Conservation (phyloP, 2,888 invertebrate genomes). For the Pinctada fucata region DNA sequence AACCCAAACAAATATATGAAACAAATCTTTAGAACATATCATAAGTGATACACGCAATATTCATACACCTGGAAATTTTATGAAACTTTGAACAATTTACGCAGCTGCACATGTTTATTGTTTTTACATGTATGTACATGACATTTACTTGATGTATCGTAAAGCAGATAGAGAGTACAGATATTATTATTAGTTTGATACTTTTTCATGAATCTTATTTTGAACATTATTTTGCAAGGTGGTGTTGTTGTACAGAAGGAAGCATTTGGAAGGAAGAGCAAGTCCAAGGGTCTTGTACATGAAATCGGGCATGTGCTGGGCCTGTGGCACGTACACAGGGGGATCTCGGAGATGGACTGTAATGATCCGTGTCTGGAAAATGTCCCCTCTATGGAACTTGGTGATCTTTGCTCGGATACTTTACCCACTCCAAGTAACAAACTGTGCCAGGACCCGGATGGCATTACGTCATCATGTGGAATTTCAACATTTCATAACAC, state of each 20-base stretch:
- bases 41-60: no score
- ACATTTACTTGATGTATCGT: no score
- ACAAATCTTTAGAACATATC: no score
- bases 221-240: constrained; percentile 49
- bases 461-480: constrained; percentile 52
- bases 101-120: no score
- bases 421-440: constrained; percentile 67
- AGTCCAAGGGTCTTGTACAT: constrained; percentile 68
- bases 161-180: no score
- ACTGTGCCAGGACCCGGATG: constrained; percentile 64
- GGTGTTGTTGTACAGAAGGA: constrained; percentile 69
- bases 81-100: no score
- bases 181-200: no score
- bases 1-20: no score
- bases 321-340: constrained; percentile 75
- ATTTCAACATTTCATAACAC: constrained; percentile 59
- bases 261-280: constrained; percentile 60
- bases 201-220: no score
- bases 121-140: no score
- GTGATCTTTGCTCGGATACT: constrained; percentile 74
- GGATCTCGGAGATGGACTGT: constrained; percentile 71
- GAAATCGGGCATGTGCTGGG: constrained; percentile 75
- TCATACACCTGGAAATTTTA: no score
- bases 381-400: constrained; percentile 67
- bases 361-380: constrained; percentile 69